Evolutionary conservation across 2,113 vertebrate genomes (phyloP).

Genomic region (Cavia aperea): DNA sequence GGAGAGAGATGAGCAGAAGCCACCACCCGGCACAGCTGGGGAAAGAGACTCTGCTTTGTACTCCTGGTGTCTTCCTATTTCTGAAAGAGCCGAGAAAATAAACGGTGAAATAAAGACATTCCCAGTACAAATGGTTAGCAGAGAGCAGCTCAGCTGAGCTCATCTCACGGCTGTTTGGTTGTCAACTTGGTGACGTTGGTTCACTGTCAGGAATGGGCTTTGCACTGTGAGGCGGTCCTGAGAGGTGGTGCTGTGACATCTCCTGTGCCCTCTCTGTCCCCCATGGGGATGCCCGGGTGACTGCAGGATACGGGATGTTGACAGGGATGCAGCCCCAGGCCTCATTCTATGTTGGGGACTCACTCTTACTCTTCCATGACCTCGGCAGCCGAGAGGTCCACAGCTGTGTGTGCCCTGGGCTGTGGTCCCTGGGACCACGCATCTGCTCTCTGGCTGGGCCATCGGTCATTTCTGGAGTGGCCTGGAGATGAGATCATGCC

Average conservation of each 20-base stretch:
- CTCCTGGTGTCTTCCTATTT: background rate
- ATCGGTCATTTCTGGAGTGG: no score
- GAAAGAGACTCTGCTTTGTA: no score
- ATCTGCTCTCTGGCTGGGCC: no score
- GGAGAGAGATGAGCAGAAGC: background rate
- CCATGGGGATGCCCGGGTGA: no score
- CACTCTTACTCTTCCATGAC: no score
- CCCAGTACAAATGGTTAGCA: background rate
- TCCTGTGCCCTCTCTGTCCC: background rate
- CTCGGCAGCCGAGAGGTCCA: no score
- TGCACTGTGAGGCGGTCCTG: no score
- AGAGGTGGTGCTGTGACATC: background rate
- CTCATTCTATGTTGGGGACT: no score
- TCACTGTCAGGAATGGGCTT: background rate
- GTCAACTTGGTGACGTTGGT: background rate
- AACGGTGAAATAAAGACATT: background rate
- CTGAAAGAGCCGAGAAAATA: background rate
- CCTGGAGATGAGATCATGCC: no score
- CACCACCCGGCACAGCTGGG: no score
- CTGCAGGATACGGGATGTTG: background rate
- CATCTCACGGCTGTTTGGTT: background rate
- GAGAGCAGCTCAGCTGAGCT: background rate
- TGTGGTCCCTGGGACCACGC: no score
- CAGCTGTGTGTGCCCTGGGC: no score
- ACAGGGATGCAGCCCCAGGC: background rate